Base-by-base conservation (phyloP, 2,888 invertebrate genomes). In the Thera britannica region DNA sequence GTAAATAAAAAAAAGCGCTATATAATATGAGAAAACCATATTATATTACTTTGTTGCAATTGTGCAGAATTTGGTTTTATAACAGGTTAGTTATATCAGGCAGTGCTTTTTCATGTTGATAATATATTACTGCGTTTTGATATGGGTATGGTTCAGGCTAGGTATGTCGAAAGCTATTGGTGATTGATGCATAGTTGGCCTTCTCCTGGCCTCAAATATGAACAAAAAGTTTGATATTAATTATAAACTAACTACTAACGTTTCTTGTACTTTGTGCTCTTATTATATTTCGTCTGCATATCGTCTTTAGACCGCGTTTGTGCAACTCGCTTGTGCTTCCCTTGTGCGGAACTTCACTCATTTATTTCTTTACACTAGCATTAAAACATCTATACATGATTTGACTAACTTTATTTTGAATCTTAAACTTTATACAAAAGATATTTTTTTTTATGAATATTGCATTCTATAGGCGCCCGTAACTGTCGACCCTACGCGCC, bases 231-330 rank as follows among this genome's bases (percentile, higher is more conserved):
- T 48, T 46, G 8, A 55, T 58, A 36, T 65, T 60, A 6, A 58
- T 49, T 59, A 55, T 23, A 55, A 35, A 57, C 63, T 57, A 70
- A 49, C 12, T 23, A 54, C 64, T 70, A 64, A 57, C 8, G 38
- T 65, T 67, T 59, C 62, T 65, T 67, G 67, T 67, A 65, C 67
- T 67, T 65, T 67, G 67, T 70, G 69, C 69, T 70, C 60, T 52
- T 62, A 62, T 58, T 52, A 49, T 58, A 65, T 65, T 38, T 55
- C 7, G 58, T 54, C 54, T 44, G 58, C n/a, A 36, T 62, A 54
- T 58, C 55, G 41, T 49, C 38, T 49, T 51, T 8, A 12, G 49
- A 61, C 55, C 62, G 61, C 61, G 41, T 58, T 58, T 64, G 68
- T 68, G 68, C 63, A 59, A 36, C 48, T 64, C 44, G 54, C 36